Conservation (phyloP, 2,888 invertebrate genomes). For the Caenorhabditis uteleia region DNA sequence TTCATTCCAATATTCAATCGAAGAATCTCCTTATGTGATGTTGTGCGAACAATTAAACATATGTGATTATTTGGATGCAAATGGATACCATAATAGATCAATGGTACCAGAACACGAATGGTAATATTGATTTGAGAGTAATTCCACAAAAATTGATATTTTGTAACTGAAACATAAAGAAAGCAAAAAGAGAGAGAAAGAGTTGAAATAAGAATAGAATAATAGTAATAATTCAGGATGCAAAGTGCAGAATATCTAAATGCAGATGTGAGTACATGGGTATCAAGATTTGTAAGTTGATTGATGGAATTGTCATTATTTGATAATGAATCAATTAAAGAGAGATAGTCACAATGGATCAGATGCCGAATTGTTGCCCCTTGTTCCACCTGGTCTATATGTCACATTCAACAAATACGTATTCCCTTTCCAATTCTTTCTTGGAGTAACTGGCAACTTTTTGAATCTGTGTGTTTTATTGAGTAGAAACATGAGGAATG, state of each 20-base stretch:
- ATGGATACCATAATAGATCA: neutral
- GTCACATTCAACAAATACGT: constrained; percentile 49
- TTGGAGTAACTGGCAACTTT: constrained; percentile 61
- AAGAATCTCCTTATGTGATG: too few relatives aligned
- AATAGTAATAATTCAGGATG: constrained; percentile 23
- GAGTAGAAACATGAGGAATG: constrained; percentile 59
- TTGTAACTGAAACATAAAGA: too few relatives aligned
- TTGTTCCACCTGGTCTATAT: constrained; percentile 45
- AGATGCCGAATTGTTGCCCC: constrained; percentile 24
- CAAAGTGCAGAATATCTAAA: constrained; percentile 28
- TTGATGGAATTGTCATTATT: neutral
- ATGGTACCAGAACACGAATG: neutral
- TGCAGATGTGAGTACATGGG: constrained; percentile 32
- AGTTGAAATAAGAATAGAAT: too few relatives aligned
- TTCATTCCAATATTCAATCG: too few relatives aligned
- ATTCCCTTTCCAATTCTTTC: constrained; percentile 60
- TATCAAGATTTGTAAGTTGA: constrained; percentile 22
- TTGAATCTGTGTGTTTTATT: constrained; percentile 62
- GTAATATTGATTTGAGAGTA: neutral
- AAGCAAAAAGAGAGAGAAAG: too few relatives aligned
- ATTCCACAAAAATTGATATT: neutral
- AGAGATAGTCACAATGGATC: constrained; percentile 13
- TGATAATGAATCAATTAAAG: constrained; percentile 6
- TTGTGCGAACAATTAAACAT: constrained; percentile 1
- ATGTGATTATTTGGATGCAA: constrained; percentile 1